Percentiles rank a stretch among this genome's conserved stretches.
phyloP scores from a whole-genome alignment of 2,797 vertebrate species.

The Halcyon badia region DNA sequence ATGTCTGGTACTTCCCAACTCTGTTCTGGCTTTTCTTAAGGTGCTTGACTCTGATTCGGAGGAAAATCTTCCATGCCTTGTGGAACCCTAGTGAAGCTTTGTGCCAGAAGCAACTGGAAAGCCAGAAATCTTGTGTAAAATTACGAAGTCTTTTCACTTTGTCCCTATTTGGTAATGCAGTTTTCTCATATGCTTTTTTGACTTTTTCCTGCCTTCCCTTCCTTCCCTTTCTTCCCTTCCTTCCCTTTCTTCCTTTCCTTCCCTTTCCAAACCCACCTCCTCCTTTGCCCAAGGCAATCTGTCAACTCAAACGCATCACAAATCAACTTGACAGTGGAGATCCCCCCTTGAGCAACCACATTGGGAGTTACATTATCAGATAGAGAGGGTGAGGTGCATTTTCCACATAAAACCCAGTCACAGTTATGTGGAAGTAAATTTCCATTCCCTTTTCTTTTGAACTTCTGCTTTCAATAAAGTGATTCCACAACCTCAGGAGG shows the following conservation, averaged over 20 bases:
- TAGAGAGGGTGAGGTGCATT: constrained; percentile 28
- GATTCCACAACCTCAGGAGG: background rate
- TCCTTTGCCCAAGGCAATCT: constrained; percentile 24
- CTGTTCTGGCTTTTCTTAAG: background rate
- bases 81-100: background rate
- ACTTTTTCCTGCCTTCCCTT: constrained; percentile 59
- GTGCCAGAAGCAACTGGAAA: background rate
- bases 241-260: constrained; percentile 74
- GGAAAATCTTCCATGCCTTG: background rate
- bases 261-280: constrained; percentile 31
- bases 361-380: constrained; percentile 5
- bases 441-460: background rate
- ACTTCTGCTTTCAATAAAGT: background rate
- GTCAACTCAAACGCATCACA: constrained; percentile 45
- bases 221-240: constrained; percentile 65
- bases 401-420: background rate
- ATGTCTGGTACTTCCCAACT: background rate
- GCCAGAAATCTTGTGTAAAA: background rate
- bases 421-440: constrained; percentile 34
- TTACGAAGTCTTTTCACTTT: background rate
- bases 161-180: background rate
- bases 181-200: background rate
- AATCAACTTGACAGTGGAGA: constrained; percentile 62
- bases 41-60: background rate
- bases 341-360: constrained; percentile 44